Conservation (phyloP, 2,113 vertebrate genomes). For the Aegithalos caudatus region DNA sequence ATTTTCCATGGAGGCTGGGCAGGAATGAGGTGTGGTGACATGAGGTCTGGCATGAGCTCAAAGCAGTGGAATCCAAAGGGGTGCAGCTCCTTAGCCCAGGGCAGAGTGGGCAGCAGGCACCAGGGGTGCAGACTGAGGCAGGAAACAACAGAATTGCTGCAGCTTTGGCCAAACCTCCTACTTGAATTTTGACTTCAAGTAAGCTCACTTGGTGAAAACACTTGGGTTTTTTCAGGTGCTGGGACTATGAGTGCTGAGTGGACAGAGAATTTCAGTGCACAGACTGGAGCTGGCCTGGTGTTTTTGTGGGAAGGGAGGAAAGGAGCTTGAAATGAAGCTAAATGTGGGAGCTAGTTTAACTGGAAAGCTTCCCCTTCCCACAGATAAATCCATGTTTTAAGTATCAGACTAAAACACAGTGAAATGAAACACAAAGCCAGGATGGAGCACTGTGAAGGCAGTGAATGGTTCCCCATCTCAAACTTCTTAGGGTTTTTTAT, state of each 20-base stretch:
- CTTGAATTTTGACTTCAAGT: not conserved
- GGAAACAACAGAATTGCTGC: not conserved
- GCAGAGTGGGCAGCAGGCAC: accelerated
- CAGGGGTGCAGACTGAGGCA: not conserved
- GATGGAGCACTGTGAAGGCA: not conserved
- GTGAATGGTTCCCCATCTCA: not conserved
- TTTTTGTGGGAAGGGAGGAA: not conserved
- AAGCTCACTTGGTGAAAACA: not conserved
- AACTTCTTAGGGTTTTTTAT: not conserved
- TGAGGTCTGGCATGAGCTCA: not conserved
- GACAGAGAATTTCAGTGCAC: not conserved
- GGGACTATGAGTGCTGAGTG: not conserved
- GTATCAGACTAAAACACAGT: not conserved
- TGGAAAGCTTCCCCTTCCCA: not conserved
- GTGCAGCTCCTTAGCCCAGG: not conserved
- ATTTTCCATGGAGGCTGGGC: not conserved
- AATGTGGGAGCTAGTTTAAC: not conserved
- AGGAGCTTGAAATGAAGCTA: not conserved
- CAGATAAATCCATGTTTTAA: not conserved
- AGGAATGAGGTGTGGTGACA: not conserved
- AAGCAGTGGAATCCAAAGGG: not conserved
- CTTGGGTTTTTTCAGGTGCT: not conserved
- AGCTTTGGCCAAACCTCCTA: not conserved
- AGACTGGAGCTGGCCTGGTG: not conserved
- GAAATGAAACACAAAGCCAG: not conserved